Evolutionary conservation across 2,888 invertebrate genomes (phyloP).

Genomic region (Thecocarcelia acutangulata): DNA sequence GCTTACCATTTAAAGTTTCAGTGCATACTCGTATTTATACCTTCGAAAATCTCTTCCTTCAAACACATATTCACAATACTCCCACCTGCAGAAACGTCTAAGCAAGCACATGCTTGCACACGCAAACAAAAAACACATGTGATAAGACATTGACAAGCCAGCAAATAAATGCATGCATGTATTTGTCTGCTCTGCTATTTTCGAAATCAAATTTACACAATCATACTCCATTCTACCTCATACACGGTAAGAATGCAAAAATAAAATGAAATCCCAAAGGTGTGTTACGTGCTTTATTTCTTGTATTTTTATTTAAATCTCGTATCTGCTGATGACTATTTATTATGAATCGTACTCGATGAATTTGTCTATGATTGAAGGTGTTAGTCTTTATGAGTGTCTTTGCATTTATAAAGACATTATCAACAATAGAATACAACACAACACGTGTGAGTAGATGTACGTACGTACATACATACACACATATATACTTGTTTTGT

Average conservation of each 20-base stretch:
- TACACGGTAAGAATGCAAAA: constrained; percentile 18
- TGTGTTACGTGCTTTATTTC: constrained; percentile 51
- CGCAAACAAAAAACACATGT: constrained; percentile 6
- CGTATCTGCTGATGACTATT: constrained; percentile 45
- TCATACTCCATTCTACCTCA: not conserved
- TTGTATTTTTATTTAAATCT: constrained; percentile 33
- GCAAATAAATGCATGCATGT: constrained; percentile 24
- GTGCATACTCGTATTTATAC: not conserved
- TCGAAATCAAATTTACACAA: constrained; percentile 36
- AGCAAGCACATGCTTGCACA: not conserved
- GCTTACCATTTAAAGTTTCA: not conserved
- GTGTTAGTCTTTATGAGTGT: constrained; percentile 27
- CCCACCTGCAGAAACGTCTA: not conserved
- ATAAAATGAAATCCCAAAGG: constrained; percentile 59
- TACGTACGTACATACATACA: no score
- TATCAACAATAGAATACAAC: constrained; percentile 28
- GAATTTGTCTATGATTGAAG: constrained; percentile 23
- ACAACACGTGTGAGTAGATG: not conserved
- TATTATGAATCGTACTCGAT: constrained; percentile 50
- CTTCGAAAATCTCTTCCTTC: not conserved
- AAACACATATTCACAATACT: constrained; percentile 4
- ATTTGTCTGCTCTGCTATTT: constrained; percentile 12
- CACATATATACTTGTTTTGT: not conserved
- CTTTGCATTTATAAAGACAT: constrained; percentile 50
- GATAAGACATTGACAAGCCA: constrained; percentile 45